phyloP scores from a whole-genome alignment of 2,113 vertebrate genomes.

The Sclerurus mexicanus region DNA sequence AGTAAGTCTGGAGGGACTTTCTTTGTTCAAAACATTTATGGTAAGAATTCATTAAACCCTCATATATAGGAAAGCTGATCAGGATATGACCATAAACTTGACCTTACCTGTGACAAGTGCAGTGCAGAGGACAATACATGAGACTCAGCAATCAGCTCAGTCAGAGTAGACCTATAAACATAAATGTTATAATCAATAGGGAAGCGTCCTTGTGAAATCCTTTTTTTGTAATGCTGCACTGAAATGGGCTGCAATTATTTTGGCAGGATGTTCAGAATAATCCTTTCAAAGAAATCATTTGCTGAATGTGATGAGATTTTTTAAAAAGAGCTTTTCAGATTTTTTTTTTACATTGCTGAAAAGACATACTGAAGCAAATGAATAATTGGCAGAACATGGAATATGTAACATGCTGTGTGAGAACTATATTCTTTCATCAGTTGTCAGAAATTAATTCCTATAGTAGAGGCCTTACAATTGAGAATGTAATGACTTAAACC shows the following conservation, averaged over 20 bases:
- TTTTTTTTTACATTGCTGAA: neutral
- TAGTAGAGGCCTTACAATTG: neutral
- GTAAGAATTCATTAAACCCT: neutral
- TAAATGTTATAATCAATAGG: neutral
- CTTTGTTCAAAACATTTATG: neutral
- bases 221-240: conserved; percentile 18
- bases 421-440: neutral
- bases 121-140: neutral
- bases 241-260: conserved; percentile 50
- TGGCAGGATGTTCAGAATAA: conserved; percentile 34
- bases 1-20: neutral
- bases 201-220: conserved; percentile 2
- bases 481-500: neutral
- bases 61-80: neutral
- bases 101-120: neutral
- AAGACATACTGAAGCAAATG: conserved; percentile 12
- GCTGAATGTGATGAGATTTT: conserved; percentile 26
- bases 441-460: conserved; percentile 29
- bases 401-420: conserved; percentile 26
- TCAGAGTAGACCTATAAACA: neutral
- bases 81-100: neutral
- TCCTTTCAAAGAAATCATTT: conserved; percentile 52
- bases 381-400: conserved; percentile 39
- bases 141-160: neutral
- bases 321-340: conserved; percentile 9